Percentiles rank a stretch among this genome's conserved stretches.
These are phyloP conservation scores for Arothron firmamentum DNA, from an alignment of 2,113 vertebrate species.

Conservation along the genomic window DNA sequence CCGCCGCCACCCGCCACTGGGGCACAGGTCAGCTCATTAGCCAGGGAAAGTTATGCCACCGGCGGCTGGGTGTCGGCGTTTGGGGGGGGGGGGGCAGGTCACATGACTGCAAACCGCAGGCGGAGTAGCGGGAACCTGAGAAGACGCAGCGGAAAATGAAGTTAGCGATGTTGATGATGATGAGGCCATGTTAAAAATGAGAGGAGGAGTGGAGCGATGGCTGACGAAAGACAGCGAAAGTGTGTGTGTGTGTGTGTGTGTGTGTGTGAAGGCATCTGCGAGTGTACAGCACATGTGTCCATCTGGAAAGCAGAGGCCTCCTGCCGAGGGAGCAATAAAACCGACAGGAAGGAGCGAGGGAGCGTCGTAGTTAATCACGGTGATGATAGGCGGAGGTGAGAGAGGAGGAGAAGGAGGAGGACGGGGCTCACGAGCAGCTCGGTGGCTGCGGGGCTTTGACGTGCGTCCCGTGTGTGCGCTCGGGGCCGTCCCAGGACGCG, in stretches of 20 bases:
- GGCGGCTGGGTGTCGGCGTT: not conserved
- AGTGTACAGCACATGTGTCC: not conserved
- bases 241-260: not conserved
- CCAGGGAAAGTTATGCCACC: constrained; percentile 15
- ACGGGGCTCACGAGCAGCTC: not conserved
- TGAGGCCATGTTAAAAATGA: not conserved
- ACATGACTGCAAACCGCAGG: constrained; percentile 7
- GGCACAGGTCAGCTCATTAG: constrained; percentile 41
- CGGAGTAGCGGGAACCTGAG: not conserved
- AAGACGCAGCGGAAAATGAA: not conserved
- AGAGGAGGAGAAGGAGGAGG: not conserved
- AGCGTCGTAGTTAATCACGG: not conserved
- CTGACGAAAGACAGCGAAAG: constrained; percentile 22
- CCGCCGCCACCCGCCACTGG: too few relatives aligned
- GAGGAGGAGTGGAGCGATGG: not conserved
- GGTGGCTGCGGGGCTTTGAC: not conserved
- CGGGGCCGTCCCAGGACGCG: too few relatives aligned
- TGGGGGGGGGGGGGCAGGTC: too few relatives aligned
- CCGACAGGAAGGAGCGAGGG: constrained; percentile 1
- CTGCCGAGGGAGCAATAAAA: constrained; percentile 4
- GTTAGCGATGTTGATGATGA: not conserved
- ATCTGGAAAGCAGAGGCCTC: constrained; percentile 17
- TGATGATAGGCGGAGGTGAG: constrained; percentile 4
- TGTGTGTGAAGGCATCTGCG: constrained; percentile 4
- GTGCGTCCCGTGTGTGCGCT: not conserved